Base-by-base conservation (phyloP, 2,797 vertebrate species). In the Anas georgica region DNA sequence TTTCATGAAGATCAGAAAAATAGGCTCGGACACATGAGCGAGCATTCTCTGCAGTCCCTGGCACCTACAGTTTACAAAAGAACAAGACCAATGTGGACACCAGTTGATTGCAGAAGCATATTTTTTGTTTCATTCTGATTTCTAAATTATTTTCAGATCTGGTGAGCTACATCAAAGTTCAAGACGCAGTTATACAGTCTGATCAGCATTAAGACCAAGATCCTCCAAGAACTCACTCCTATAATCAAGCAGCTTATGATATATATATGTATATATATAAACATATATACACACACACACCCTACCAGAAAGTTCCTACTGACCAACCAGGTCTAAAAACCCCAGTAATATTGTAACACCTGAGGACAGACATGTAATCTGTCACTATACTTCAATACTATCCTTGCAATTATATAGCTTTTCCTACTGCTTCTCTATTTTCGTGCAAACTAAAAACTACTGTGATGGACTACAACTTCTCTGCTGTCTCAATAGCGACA, bases 1-100 rank as follows among this genome's bases (percentile, higher is more conserved):
- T 99, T 98, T 99, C 99, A 48, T 99, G 99, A 60, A 99, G 98
- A 94, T 99, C 99, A 12, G 99, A 99, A 91, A 99, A 99, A 97
- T 99, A 99, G 37, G 99, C 99, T 59, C 99, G 98, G 59, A 99
- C 98, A 58, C 99, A 99, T 4, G 99, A 99, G 33, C 99, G 98
- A 3, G 99, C 99, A 5, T 99, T 99, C 95, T 99, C 99, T 10
- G 99, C 99, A 11, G 99, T 99, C 72, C 99, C 99, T 7, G 99
- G 98, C 37, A 99, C 98, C 99, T 99, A 85, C 9, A 77, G 25
- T 18, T 92, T 56, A 43, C 22, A 87, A 17, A 23, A 96, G 25
- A 95, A 45, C 4, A 67, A 94, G 31, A 70, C 35, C 8, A 69
- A 69, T 50, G 91, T 85, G 7, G n/a, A 69, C 37, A 46, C 0